A percentile compares a stretch with the other conserved stretches of the same genome.
These are phyloP conservation scores for Portunus trituberculatus DNA, from an alignment of 1,140 invertebrate genomes.

Conservation along the genomic window DNA sequence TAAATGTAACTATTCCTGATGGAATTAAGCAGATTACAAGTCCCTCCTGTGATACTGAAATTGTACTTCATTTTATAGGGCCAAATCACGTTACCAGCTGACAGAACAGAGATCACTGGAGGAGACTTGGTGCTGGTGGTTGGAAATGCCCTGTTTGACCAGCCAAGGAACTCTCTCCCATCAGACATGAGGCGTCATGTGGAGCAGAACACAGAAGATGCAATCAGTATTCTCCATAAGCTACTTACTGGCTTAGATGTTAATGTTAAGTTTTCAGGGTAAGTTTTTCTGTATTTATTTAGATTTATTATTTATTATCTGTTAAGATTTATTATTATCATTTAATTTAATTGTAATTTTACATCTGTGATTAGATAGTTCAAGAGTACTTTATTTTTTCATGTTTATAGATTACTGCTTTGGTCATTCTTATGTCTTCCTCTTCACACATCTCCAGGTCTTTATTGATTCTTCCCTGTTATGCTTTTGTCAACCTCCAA, in stretches of 20 bases:
- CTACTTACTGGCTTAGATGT: slow-evolving; percentile 85
- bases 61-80: slow-evolving; percentile 66
- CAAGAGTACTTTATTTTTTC: no score
- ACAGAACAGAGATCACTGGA: slow-evolving; percentile 82
- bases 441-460: background rate
- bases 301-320: background rate
- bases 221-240: slow-evolving; percentile 83
- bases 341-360: background rate
- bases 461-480: background rate
- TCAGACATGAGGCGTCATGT: slow-evolving; percentile 82
- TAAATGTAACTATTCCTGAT: background rate
- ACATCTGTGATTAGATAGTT: background rate
- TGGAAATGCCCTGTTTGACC: slow-evolving; percentile 76
- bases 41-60: background rate
- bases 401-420: no score
- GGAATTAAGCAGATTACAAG: background rate
- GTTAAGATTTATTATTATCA: background rate
- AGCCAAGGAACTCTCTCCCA: slow-evolving; percentile 79
- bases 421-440: no score
- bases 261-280: slow-evolving; percentile 85
- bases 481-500: no score
- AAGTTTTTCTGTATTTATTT: slow-evolving; percentile 72
- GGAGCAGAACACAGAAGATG: slow-evolving; percentile 85
- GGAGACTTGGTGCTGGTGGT: slow-evolving; percentile 82
- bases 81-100: slow-evolving; percentile 81